Evolutionary conservation across 2,888 invertebrate genomes (phyloP).

Genomic region (Chymomyza caudatula): DNA sequence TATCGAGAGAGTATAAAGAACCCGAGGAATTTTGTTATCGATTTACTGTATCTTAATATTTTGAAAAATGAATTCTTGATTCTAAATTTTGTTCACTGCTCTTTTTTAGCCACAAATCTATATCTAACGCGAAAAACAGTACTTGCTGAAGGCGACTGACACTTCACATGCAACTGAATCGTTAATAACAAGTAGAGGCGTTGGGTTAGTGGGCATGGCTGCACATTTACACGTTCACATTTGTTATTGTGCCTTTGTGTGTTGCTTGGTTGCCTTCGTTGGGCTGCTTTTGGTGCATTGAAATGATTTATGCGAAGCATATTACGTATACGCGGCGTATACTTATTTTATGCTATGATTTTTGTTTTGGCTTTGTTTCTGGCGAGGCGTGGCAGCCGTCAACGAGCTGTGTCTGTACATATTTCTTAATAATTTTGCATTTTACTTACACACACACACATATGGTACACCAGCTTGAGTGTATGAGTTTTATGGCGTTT

Average conservation of each 20-base stretch:
- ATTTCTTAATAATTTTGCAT: constrained; percentile 51
- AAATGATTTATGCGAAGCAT: constrained; percentile 52
- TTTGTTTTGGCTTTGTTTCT: constrained; percentile 27
- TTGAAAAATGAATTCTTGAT: too few species aligned
- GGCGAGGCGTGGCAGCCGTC: constrained; percentile 45
- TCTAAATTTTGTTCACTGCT: too few species aligned
- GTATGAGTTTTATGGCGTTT: constrained; percentile 35
- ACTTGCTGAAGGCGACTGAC: background rate
- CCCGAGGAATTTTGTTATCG: too few species aligned
- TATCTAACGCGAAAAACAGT: too few species aligned
- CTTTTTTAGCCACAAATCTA: too few species aligned
- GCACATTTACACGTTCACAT: background rate
- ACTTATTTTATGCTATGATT: constrained; percentile 61
- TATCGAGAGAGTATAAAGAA: too few species aligned
- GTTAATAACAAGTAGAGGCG: constrained; percentile 24
- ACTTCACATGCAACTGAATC: constrained; percentile 14
- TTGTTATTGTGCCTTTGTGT: background rate
- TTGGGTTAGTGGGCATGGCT: background rate
- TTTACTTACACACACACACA: constrained; percentile 6
- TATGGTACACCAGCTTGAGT: background rate
- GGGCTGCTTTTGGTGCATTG: background rate
- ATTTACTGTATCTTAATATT: too few species aligned
- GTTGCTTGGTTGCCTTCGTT: background rate
- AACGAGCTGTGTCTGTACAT: constrained; percentile 43
- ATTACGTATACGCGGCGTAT: constrained; percentile 42